Percentiles rank a stretch among this genome's conserved stretches.
These are phyloP conservation scores for Seriola aureovittata DNA, from an alignment of 2,113 vertebrate genomes.

Conservation along the genomic window DNA sequence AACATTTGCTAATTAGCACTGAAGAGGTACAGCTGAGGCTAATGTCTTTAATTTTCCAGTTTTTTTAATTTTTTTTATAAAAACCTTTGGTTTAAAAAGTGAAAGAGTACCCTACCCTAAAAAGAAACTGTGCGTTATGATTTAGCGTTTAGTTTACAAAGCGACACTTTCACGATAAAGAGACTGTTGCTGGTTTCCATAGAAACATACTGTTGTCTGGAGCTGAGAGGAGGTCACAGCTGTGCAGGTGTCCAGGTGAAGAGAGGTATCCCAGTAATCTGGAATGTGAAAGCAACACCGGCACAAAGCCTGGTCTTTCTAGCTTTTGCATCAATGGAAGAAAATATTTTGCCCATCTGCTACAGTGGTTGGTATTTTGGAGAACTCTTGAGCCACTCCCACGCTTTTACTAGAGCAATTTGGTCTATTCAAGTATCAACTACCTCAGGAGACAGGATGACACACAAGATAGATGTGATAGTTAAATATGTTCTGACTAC, in stretches of 20 bases:
- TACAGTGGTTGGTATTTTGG: conserved; percentile 17
- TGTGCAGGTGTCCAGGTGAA: conserved; percentile 71
- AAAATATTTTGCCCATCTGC: conserved; percentile 44
- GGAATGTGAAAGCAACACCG: conserved; percentile 56
- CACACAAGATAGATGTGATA: background rate
- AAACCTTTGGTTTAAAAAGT: no score
- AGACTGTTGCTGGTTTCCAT: conserved; percentile 4
- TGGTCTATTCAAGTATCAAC: background rate
- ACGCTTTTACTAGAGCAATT: background rate
- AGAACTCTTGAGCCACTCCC: conserved; percentile 21
- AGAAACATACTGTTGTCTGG: conserved; percentile 1
- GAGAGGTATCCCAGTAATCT: conserved; percentile 67
- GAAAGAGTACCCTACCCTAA: conserved; percentile 6
- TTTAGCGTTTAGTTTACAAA: background rate
- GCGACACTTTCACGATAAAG: background rate
- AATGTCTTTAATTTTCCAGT: background rate
- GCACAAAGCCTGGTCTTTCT: conserved; percentile 51
- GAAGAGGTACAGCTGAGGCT: background rate
- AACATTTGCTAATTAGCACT: background rate
- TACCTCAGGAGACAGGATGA: background rate
- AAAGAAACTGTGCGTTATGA: conserved; percentile 21
- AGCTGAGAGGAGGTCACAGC: conserved; percentile 23
- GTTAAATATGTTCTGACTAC: background rate
- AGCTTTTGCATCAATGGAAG: conserved; percentile 19
- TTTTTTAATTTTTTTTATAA: no score